These are phyloP conservation scores for Umimayanthus chanpuru DNA, from an alignment of 92 coral and sea anemone genomes.

Conservation along the genomic window DNA sequence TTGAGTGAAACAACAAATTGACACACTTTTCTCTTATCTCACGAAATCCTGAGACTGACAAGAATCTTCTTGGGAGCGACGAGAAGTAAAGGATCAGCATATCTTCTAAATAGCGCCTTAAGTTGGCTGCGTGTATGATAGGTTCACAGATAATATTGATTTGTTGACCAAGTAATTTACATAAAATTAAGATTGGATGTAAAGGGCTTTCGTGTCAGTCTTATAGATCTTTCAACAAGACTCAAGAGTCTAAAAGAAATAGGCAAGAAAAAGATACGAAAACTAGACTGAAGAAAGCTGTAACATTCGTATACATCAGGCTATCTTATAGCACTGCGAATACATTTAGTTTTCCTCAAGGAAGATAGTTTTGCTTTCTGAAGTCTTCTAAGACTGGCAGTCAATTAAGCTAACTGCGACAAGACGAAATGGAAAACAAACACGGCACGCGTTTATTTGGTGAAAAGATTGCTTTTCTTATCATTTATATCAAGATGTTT, in stretches of 20 bases:
- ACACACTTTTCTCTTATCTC: constrained; percentile 12
- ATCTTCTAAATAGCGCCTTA: constrained; percentile 58
- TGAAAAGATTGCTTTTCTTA: constrained; percentile 51
- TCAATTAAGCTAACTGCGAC: constrained; percentile 22
- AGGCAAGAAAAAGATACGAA: constrained; percentile 23
- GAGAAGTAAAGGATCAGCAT: constrained; percentile 54
- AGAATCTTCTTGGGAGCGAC: constrained; percentile 46
- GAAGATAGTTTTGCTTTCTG: constrained; percentile 3
- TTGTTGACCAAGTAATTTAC: constrained; percentile 51
- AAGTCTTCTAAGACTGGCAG: constrained; percentile 30
- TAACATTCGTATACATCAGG: not conserved
- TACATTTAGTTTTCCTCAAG: not conserved
- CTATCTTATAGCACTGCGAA: not conserved
- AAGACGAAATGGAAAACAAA: constrained; percentile 35
- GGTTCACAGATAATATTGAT: constrained; percentile 50
- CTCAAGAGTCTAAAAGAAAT: constrained; percentile 48
- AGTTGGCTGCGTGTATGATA: constrained; percentile 66
- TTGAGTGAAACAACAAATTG: constrained; percentile 42
- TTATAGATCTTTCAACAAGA: constrained; percentile 54
- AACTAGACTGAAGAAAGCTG: not conserved
- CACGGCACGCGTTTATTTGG: constrained; percentile 44
- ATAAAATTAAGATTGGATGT: constrained; percentile 45
- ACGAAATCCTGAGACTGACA: constrained; percentile 29
- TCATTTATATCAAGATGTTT: constrained; percentile 56
- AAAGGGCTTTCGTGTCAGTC: constrained; percentile 39